Evolutionary conservation across 2,888 invertebrate species (phyloP), one percentile per base, ranked within the genome.

Genomic region (Agrotis exclamationis): DNA sequence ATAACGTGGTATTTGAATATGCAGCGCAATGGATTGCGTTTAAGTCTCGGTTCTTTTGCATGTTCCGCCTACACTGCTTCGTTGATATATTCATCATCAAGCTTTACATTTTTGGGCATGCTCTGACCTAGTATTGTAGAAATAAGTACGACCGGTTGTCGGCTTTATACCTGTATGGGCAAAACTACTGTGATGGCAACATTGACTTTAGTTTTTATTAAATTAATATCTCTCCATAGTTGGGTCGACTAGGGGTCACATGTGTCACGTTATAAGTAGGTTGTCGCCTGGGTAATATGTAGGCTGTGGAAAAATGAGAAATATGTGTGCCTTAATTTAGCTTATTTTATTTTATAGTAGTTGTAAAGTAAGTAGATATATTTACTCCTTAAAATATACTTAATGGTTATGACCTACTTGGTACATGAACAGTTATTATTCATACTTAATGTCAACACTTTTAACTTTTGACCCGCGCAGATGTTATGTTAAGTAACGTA

Each of bases 91-190:
- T 71, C 69, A 70, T 62, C 66, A 71, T 70, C 24, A 70, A 70
- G 71, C 33, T 73, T 75, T 51, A 77, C 72, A 80, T 79, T 75
- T 85, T 85, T 80, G 82, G 74, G 63, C 68, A 74, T 73, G 69
- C 63, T 76, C 70, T 78, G 84, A 86, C 84, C 84, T 86, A 85
- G 84, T 82, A 76, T 74, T 62, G 66, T 60, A 57, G 66, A 74
- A 79, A 73, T 84, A 86, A 74, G 69, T 67, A 71, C 72, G 54
- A 82, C 84, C 77, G 86, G 84, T 84, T 85, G 60, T 69, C 39
- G 20, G 54, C 60, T 68, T 83, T 65, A 76, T 68, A 74, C 68
- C 18, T 53, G 44, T 60, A 66, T 76, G 69, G 51, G 45, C 57
- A 77, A 50, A 63, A 62, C 63, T 66, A 72, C 63, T 74, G 53